Percentiles rank a stretch among this genome's conserved stretches.
These are phyloP conservation scores for Dryocosmus kuriphilus DNA, from an alignment of 2,888 invertebrate genomes.

Conservation along the genomic window DNA sequence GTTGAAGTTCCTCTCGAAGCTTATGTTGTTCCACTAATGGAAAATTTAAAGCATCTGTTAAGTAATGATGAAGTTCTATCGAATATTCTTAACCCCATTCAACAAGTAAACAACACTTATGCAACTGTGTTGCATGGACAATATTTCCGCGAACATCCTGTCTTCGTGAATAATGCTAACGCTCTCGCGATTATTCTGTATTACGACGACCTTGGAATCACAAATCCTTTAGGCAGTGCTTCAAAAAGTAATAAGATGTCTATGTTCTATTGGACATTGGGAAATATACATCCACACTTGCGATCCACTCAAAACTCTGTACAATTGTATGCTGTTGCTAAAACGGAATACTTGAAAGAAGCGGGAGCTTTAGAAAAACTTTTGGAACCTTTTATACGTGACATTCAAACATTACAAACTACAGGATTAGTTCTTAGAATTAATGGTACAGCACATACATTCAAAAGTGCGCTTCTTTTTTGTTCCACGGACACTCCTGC, in stretches of 20 bases:
- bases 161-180: constrained; percentile 51
- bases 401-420: constrained; percentile 50
- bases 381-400: constrained; percentile 50
- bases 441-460: constrained; percentile 35
- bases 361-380: constrained; percentile 43
- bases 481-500: constrained; percentile 57
- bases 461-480: constrained; percentile 56
- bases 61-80: constrained; percentile 50
- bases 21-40: constrained; percentile 51
- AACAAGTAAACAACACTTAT: constrained; percentile 36
- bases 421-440: constrained; percentile 48
- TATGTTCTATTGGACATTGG: constrained; percentile 50
- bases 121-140: constrained; percentile 55
- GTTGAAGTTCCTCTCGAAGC: constrained; percentile 46
- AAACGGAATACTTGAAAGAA: constrained; percentile 46
- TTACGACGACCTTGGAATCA: constrained; percentile 48
- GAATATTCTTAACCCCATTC: constrained; percentile 46
- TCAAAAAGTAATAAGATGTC: constrained; percentile 44
- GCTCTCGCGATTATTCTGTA: constrained; percentile 59
- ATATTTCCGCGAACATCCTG: constrained; percentile 53
- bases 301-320: constrained; percentile 39
- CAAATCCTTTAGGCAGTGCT: constrained; percentile 42
- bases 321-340: constrained; percentile 51
- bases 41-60: constrained; percentile 52
- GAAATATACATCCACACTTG: constrained; percentile 53